A percentile compares a stretch with the other conserved stretches of the same genome.
Evolutionary conservation across 2,888 invertebrate genomes (phyloP).

Genomic region (Dynastes grantii): DNA sequence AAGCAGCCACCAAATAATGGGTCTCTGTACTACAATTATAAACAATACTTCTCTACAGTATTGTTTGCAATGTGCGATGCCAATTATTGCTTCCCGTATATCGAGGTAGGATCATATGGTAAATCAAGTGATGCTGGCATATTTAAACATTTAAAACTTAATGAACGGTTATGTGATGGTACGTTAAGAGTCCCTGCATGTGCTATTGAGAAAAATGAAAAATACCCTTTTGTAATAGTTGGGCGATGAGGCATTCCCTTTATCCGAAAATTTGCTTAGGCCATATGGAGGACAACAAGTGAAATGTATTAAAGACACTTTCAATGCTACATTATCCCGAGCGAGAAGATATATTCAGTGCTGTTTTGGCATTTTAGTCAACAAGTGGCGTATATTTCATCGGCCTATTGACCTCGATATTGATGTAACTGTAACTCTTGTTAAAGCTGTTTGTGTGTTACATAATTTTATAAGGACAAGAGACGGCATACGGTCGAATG

Average conservation of each 20-base stretch:
- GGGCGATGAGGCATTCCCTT: constrained; percentile 50
- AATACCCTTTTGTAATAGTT: constrained; percentile 59
- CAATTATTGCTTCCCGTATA: constrained; percentile 59
- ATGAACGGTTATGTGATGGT: constrained; percentile 57
- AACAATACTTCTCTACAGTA: constrained; percentile 60
- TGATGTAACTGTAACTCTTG: constrained; percentile 44
- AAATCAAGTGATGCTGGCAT: constrained; percentile 59
- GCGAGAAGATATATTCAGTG: constrained; percentile 62
- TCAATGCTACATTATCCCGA: constrained; percentile 60
- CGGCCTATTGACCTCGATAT: constrained; percentile 54
- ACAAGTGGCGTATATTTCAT: constrained; percentile 62
- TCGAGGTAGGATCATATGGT: constrained; percentile 60
- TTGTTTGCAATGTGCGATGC: constrained; percentile 61
- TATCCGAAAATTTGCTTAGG: neutral
- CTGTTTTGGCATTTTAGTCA: constrained; percentile 63
- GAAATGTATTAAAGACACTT: constrained; percentile 57
- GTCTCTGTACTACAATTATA: constrained; percentile 60
- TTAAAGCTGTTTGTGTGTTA: neutral
- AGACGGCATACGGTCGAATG: constrained; percentile 47
- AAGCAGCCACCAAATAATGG: constrained; percentile 59
- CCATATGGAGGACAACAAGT: too few relatives aligned
- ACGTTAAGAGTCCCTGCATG: constrained; percentile 58
- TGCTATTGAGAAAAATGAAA: constrained; percentile 53
- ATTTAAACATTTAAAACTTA: constrained; percentile 59
- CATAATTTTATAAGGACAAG: constrained; percentile 51